Percentiles rank a stretch among this genome's conserved stretches.
phyloP scores from a whole-genome alignment of 2,113 vertebrate genomes.

The Neolamprologus sp. region DNA sequence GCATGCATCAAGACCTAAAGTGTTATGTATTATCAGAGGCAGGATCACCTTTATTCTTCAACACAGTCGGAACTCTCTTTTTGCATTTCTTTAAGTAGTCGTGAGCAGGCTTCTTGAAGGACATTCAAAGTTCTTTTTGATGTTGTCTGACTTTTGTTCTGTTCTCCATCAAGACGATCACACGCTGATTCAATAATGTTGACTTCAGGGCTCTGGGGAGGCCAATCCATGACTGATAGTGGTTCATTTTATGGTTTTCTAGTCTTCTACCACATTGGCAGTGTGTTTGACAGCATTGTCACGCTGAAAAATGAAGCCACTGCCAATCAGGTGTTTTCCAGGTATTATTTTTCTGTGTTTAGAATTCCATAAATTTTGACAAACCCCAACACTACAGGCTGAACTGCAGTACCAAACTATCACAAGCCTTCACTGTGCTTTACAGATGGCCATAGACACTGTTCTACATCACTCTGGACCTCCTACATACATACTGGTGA shows the following conservation, averaged over 20 bases:
- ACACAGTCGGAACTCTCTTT: neutral
- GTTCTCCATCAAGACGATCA: neutral
- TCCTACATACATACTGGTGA: neutral
- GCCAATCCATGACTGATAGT: neutral
- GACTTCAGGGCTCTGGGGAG: neutral
- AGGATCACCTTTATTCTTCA: neutral
- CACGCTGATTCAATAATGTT: neutral
- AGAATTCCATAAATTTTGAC: neutral
- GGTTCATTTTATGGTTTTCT: rapidly evolving
- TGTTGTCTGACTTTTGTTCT: neutral
- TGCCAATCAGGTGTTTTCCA: neutral
- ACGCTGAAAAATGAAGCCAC: neutral
- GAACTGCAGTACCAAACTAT: neutral
- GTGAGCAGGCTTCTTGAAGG: neutral
- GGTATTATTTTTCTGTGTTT: neutral
- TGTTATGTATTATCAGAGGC: neutral
- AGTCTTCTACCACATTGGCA: rapidly evolving
- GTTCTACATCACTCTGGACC: neutral
- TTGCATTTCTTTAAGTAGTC: neutral
- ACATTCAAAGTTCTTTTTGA: neutral
- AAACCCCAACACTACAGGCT: neutral
- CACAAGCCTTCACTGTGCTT: neutral
- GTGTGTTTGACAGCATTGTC: neutral
- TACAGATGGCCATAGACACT: neutral
- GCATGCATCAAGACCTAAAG: neutral